Base-by-base conservation (phyloP, 2,113 vertebrate species). In the Passer montanus region DNA sequence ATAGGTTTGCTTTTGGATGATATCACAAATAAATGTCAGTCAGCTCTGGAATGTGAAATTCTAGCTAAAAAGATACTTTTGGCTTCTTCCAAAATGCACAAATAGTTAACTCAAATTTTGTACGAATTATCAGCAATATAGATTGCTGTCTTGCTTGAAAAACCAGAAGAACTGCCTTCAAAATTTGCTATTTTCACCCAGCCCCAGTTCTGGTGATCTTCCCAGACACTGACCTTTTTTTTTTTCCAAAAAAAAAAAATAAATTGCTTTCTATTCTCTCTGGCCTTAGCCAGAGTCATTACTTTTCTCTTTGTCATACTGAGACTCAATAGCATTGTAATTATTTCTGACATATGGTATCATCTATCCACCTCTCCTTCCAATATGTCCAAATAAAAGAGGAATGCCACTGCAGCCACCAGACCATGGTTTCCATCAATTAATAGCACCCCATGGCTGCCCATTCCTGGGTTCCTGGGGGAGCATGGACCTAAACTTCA, bases 261-360 rank as follows among this genome's bases (percentile, higher is more conserved):
- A 30, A 28, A 84, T 27, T 62, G 79, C 62, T 93, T 87, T 89
- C 15, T 93, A 53, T 83, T 89, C 88, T 96, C 76, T 68, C 79
- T 89, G 69, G 73, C 80, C 49, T 58, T 94, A 86, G 90, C 88
- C 93, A 92, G 92, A 94, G 69, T 89, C 85, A 93, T 93, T 95
- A 89, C 80, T 94, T 96, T 84, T 72, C 41, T 68, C 79, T 93
- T 95, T 92, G 84, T 97, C 90, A 79, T 78, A 90, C 90, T 93
- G 90, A 68, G 86, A 53, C 88, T 95, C 21, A 3, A 81, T 89
- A 93, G 93, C 83, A 90, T 89, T 96, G 85, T 93, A 96, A 96
- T 96, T 94, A 87, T 90, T 96, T 95, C 76, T 96, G 93, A 96
- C 96, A 94, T 94, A 95, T 90, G 95, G 87, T 90, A 64, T 86